These are phyloP conservation scores for Baccha elongata DNA, from an alignment of 2,888 invertebrate genomes.

Conservation along the genomic window DNA sequence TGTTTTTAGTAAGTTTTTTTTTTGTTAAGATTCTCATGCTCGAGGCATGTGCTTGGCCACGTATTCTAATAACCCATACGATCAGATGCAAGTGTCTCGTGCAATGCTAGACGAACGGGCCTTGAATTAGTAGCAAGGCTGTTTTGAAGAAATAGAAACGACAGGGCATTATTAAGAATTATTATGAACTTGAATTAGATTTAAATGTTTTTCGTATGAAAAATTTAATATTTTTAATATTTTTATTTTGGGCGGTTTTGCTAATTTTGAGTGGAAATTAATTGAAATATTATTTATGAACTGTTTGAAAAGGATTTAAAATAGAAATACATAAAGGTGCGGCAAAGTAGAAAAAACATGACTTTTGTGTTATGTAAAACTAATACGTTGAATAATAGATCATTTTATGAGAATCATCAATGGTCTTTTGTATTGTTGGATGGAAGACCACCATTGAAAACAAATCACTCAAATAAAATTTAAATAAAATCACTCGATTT, in stretches of 20 bases:
- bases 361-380: too few relatives aligned
- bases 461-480: too few relatives aligned
- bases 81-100: constrained; percentile 68
- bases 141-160: constrained; percentile 27
- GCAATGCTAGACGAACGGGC: constrained; percentile 59
- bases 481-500: too few relatives aligned
- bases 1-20: constrained; percentile 3
- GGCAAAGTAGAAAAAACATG: too few relatives aligned
- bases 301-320: neutral
- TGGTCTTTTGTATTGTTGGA: too few relatives aligned
- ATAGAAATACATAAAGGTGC: neutral
- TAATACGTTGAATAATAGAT: too few relatives aligned
- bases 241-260: neutral
- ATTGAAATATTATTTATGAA: neutral
- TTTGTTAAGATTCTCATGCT: neutral
- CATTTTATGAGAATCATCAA: too few relatives aligned
- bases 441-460: too few relatives aligned
- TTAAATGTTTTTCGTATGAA: constrained; percentile 38
- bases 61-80: constrained; percentile 33
- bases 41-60: constrained; percentile 1
- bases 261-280: neutral
- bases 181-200: constrained; percentile 38
- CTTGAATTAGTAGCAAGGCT: constrained; percentile 47
- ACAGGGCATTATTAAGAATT: constrained; percentile 20
- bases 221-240: constrained; percentile 3